Base-by-base conservation (phyloP, 1,140 invertebrate species). In the Drosophila pandora region DNA sequence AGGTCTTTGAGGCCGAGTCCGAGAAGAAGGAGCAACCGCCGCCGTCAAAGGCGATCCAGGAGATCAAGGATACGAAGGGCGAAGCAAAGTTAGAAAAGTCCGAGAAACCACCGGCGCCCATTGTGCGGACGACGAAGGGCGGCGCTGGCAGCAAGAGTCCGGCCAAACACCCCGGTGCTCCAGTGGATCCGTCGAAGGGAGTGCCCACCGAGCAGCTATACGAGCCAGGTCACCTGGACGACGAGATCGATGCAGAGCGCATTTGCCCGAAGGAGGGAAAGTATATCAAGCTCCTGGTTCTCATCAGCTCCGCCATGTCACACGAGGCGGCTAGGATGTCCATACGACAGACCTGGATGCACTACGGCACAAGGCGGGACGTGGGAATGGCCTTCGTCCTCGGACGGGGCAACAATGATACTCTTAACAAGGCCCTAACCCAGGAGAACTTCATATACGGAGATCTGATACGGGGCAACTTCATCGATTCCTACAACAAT, bases 271-370 rank as follows among this genome's bases (percentile, higher is more conserved):
- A 94, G 59, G 91, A 94, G 34, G 96, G 96, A 10, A 92, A 92
- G 30, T 92, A 93, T 30, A 93, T 96, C 71, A 93, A 94, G 62
- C 90, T 97, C n/a, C 82, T 97, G 17, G 94, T 97, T 50, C 90
- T 96, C 3, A 95, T 98, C 25, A 96, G 96, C 74, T 97, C 96
- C 1, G 96, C 97, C 2, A 96, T 96, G 13, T 93, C 93, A 6
- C 96, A 97, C 90, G 92, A 94, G 10, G 94, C 94, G n/a, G 95
- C 96, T 9, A 93, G 97, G 34, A 94, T 94, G 79, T 96, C 96
- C 8, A 96, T 97, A 48, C 92, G 97, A 34, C 94, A 96, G 79
- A 98, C 96, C 0, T 98, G 97, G 97, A 97, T 96, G 12, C 95
- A 96, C 85, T 96, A 94, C 91, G 94, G 94, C 12, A 93, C 94